Base-by-base conservation (phyloP, 2,113 vertebrate species). In the Onychostoma macrolepis region DNA sequence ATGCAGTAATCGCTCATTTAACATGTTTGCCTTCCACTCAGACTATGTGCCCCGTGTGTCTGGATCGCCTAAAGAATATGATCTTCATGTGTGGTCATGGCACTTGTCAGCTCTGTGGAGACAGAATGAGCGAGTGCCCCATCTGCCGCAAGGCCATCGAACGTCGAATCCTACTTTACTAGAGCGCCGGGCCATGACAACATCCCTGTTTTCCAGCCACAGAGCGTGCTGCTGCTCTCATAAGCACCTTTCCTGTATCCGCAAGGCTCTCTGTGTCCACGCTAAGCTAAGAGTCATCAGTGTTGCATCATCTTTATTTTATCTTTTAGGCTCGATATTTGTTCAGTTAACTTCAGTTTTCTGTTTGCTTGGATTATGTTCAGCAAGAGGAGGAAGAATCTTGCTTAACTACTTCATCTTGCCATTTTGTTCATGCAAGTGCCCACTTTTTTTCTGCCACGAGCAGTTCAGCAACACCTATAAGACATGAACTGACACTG, bases 21-120 rank as follows among this genome's bases (percentile, higher is more conserved):
- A 45, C 65, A 4, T 74, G 41, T 87, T 8, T 28, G 43, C 1
- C 48, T n/a, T 88, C 77, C 75, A 90, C 94, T 1, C 95, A 99
- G 98, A 99, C 98, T 0, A 99, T 99, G 98, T 99, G 98, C 88
- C 98, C 98, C 17, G 98, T 99, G 56, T 99, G 98, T 90, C 88
- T 99, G 95, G 98, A 99, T 92, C 97, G 98, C n/a, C 95, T 99
- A 90, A 99, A 99, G 97, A 99, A 99, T 88, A 99, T 99, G 98
- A 99, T 99, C 94, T 99, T 99, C 91, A 98, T 99, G 93, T 99
- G 98, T 86, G 98, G 98, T 90, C 98, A 99, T 0, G 98, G 98
- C 81, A 99, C 98, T 0, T 99, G 98, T 89, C 98, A 99, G 86
- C 97, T 99, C 30, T 99, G 98, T 7, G 98, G 98, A 80, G 98